Conservation (phyloP, 2,797 vertebrate genomes). For the Halcyon leucocephala region DNA sequence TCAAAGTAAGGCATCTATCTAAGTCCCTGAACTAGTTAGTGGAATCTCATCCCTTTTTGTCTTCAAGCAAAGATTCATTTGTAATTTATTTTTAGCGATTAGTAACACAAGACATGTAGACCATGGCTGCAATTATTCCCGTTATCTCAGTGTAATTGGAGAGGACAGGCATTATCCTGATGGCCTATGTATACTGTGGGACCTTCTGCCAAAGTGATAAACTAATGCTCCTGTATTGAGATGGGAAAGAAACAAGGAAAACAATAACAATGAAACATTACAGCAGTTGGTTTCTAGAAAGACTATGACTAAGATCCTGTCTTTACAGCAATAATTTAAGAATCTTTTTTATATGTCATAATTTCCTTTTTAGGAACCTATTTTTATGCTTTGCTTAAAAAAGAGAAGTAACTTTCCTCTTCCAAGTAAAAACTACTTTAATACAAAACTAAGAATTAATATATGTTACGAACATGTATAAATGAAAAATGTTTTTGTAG, state of each 20-base stretch:
- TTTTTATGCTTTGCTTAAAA: background rate
- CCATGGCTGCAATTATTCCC: background rate
- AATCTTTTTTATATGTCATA: background rate
- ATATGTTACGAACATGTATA: background rate
- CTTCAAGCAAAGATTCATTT: background rate
- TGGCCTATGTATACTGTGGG: background rate
- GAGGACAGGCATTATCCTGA: background rate
- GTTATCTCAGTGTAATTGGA: background rate
- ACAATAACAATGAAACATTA: background rate
- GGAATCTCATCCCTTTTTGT: background rate
- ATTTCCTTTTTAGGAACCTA: background rate
- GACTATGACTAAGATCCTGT: background rate
- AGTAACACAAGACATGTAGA: background rate
- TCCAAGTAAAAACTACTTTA: background rate
- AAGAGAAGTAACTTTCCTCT: background rate
- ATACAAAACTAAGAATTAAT: background rate
- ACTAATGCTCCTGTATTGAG: background rate
- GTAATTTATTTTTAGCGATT: background rate
- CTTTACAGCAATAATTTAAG: background rate
- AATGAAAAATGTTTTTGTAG: background rate
- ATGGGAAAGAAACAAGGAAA: background rate
- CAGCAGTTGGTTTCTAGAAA: background rate
- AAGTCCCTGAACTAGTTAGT: background rate
- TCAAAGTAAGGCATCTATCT: background rate
- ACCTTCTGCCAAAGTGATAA: background rate